Percentiles rank a stretch among this genome's conserved stretches.
Conservation (phyloP, 2,888 invertebrate species). For the Troides oblongomaculatus region DNA sequence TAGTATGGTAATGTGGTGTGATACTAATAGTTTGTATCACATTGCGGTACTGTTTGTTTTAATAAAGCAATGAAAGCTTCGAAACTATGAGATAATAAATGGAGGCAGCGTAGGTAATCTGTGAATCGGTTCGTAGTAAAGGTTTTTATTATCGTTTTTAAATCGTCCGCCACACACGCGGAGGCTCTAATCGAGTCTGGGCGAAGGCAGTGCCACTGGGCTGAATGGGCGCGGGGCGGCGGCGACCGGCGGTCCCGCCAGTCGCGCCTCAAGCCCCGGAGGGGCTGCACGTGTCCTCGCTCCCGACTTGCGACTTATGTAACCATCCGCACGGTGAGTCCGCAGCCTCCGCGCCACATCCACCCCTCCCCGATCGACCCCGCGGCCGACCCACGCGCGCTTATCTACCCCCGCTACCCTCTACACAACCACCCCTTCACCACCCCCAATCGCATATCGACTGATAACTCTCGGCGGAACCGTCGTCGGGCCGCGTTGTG, state of each 20-base stretch:
- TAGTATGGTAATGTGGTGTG: too few relatives aligned
- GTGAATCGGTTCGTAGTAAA: conserved; percentile 55
- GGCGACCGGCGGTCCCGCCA: conserved; percentile 57
- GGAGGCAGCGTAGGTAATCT: conserved; percentile 41
- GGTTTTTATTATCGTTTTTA: conserved; percentile 68
- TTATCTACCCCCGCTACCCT: conserved; percentile 37
- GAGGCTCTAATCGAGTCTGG: conserved; percentile 72
- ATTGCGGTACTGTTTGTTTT: too few relatives aligned
- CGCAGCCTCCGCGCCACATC: conserved; percentile 69
- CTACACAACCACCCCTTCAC: too few relatives aligned
- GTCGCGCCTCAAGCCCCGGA: conserved; percentile 73
- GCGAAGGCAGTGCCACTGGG: conserved; percentile 52
- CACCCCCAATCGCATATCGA: conserved; percentile 42
- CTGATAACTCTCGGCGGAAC: conserved; percentile 47
- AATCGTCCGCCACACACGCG: conserved; percentile 56
- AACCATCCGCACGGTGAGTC: conserved; percentile 77
- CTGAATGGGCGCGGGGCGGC: conserved; percentile 73
- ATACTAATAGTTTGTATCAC: too few relatives aligned
- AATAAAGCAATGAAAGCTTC: conserved; percentile 7
- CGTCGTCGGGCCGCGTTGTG: conserved; percentile 49
- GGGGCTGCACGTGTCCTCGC: conserved; percentile 73
- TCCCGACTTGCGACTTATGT: conserved; percentile 73
- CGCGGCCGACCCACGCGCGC: conserved; percentile 42
- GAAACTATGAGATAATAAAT: conserved; percentile 15
- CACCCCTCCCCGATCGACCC: conserved; percentile 58